A percentile compares a stretch with the other conserved stretches of the same genome.
phyloP scores from a whole-genome alignment of 2,113 vertebrate species.

The Ochotona curzoniae region DNA sequence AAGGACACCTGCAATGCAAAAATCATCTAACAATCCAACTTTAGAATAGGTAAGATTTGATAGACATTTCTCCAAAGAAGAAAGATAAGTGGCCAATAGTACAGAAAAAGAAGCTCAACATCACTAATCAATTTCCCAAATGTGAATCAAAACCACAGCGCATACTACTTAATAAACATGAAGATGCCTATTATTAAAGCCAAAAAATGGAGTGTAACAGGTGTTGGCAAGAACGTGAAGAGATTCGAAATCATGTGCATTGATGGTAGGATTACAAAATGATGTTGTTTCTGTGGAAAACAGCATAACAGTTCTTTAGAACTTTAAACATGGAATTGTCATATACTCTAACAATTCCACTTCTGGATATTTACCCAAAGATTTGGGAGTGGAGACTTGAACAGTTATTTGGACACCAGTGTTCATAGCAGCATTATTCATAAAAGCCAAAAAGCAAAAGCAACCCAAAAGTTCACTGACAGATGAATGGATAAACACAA shows the following conservation, averaged over 20 bases:
- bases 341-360: not conserved
- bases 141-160: conserved; percentile 15
- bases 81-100: not conserved
- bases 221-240: not conserved
- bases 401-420: not conserved
- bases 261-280: conserved; percentile 14
- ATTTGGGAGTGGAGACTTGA: not conserved
- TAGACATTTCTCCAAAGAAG: conserved; percentile 41
- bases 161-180: not conserved
- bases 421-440: not conserved
- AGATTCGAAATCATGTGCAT: not conserved
- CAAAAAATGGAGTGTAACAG: not conserved
- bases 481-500: not conserved
- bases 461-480: not conserved
- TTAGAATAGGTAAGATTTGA: conserved; percentile 30
- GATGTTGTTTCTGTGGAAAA: not conserved
- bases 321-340: conserved; percentile 5
- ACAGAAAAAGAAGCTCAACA: not conserved
- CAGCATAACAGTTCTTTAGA: not conserved
- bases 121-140: conserved; percentile 18
- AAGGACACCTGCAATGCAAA: conserved; percentile 17
- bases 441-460: not conserved
- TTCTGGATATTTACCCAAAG: not conserved
- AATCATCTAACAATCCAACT: not conserved
- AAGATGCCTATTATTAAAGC: not conserved